Base-by-base conservation (phyloP, 1,140 invertebrate genomes). In the Ooceraea biroi region DNA sequence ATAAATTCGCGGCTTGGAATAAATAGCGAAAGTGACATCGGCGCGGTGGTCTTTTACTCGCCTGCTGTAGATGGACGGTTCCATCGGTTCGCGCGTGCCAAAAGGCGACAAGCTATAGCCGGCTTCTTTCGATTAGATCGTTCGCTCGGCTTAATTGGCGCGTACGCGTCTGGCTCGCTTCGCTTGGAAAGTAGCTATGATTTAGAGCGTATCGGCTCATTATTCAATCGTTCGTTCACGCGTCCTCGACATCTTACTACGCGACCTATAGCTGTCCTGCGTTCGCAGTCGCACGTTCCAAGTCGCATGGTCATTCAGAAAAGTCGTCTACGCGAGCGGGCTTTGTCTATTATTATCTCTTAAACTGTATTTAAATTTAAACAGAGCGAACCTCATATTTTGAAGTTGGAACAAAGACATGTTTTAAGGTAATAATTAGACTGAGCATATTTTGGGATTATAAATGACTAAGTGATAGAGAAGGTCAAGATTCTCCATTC, bases 101-200 rank as follows among this genome's bases (percentile, higher is more conserved):
- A 74, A 61, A 63, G 7, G 10, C 27, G 69, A 82, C 46, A n/a
- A 72, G n/a, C 57, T 60, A 74, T 82, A 72, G 22, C 55, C 0
- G 25, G n/a, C 74, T 66, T 68, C 82, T 48, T 66, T 77, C 52
- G 36, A 85, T 72, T 82, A 73, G 66, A 73, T 73, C 78, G 41
- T 85, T 72, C 41, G 12, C 14, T 82, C 68, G 77, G 44, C 77
- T 82, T 85, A 85, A 85, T 85, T 85, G 83, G 77, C 83, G 12
- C 48, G 65, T 73, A 57, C 14, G 11, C 25, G 58, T 82, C 66
- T 82, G 77, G 77, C 83, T 44, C 46, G 17, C 58, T 69, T 17
- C 65, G 50, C 12, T 60, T 60, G 73, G 22, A 66, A 80, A 78
- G 65, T 77, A 73, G 14, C 60, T 78, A 58, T 72, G 77, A 84